Conservation (phyloP, 37 sponge, comb jelly and placozoan species). For the Cliona cf. orientalis region DNA sequence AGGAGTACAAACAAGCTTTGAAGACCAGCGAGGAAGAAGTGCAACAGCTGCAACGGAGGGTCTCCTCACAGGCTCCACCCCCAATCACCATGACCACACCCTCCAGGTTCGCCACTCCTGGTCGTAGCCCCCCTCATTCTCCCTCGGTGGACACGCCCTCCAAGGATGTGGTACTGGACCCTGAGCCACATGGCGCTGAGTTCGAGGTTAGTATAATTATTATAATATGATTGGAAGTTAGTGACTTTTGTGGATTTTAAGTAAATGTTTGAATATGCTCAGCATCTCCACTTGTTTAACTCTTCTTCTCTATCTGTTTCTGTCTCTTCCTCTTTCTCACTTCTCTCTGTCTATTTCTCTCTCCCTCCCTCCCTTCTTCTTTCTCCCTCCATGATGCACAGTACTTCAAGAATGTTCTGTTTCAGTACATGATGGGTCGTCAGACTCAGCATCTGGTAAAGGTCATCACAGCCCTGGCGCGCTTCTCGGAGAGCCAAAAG, state of each 20-base stretch:
- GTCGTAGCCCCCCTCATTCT: background rate
- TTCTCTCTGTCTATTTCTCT: too few relatives aligned
- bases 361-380: background rate
- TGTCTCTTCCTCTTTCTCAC: background rate
- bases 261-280: background rate
- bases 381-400: conserved; percentile 1
- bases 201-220: conserved; percentile 65
- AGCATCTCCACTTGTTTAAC: background rate
- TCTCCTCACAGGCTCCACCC: background rate
- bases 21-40: conserved; percentile 31
- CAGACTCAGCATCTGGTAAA: conserved; percentile 59
- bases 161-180: conserved; percentile 55
- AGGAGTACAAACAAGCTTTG: conserved; percentile 60
- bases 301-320: background rate
- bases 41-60: conserved; percentile 1
- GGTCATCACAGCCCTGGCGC: conserved; percentile 69
- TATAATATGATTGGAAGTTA: too few relatives aligned
- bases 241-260: background rate
- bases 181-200: conserved; percentile 75
- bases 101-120: background rate
- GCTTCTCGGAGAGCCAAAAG: conserved; percentile 69
- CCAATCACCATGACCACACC: conserved; percentile 19
- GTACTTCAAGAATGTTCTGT: conserved; percentile 80
- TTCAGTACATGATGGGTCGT: conserved; percentile 81
- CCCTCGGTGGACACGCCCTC: conserved; percentile 65